Evolutionary conservation across 2,113 vertebrate species (phyloP).

Genomic region (Heloderma charlesbogerti): DNA sequence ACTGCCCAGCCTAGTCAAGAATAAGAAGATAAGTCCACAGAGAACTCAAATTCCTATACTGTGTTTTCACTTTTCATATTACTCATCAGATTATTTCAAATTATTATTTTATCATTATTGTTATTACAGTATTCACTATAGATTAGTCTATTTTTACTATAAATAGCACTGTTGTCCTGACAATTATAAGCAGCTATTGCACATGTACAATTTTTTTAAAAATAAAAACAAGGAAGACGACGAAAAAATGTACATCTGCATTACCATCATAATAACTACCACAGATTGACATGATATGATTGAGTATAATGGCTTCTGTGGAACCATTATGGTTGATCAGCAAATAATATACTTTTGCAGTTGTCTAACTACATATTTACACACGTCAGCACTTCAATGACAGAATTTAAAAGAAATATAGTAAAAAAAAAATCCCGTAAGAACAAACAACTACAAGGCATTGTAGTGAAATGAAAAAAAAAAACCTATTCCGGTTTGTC

Average conservation of each 20-base stretch:
- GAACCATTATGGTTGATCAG: conserved; percentile 81
- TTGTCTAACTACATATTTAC: conserved; percentile 83
- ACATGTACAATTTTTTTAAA: conserved; percentile 70
- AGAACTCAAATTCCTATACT: not conserved
- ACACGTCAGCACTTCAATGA: conserved; percentile 80
- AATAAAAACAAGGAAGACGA: conserved; percentile 37
- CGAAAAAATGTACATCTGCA: conserved; percentile 78
- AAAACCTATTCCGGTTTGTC: conserved; percentile 53
- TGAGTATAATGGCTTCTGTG: conserved; percentile 76
- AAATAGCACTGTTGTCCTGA: conserved; percentile 70
- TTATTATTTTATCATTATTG: not conserved
- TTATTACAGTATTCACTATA: conserved; percentile 48
- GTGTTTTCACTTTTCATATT: not conserved
- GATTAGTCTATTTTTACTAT: conserved; percentile 50
- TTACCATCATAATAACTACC: conserved; percentile 76
- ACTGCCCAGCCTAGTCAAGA: not conserved
- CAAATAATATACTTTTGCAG: conserved; percentile 83
- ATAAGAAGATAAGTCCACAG: not conserved
- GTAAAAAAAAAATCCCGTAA: conserved; percentile 65
- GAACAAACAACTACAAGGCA: conserved; percentile 69
- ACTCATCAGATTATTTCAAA: not conserved
- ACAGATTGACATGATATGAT: conserved; percentile 80
- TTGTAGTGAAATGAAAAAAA: conserved; percentile 27
- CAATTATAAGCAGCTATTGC: conserved; percentile 76
- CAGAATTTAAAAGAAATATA: conserved; percentile 79